Base-by-base conservation (phyloP, 2,797 vertebrate species). In the Acanthurus tractus region DNA sequence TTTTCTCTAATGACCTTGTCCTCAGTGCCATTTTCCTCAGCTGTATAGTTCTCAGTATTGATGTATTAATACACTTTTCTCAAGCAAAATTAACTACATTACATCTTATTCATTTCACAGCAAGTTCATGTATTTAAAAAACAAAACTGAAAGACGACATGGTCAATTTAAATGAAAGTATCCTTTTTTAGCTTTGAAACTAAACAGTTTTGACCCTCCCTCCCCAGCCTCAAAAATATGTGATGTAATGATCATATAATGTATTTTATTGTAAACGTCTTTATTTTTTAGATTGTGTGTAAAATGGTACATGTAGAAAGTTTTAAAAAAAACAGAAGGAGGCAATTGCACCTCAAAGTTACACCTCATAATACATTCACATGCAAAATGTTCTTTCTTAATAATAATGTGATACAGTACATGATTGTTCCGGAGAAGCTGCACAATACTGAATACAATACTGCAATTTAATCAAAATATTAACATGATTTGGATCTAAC, bases 261-360 rank as follows among this genome's bases (percentile, higher is more conserved):
- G 44, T 66, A 8, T 71, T 79, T 62, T 78, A 45, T 58, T 63
- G 40, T 74, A 50, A 55, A 76, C 14, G 2, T 77, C 3, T 49
- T 14, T 72, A 53, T 74, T 78, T 78, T 73, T 54, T 42, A 52
- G 36, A 11, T 56, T 74, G 56, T 63, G 36, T 76, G 63, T 23
- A 17, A 70, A 58, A 58, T 23, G 56, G 46, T 76, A 63, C 17
- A 6, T 62, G 52, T 53, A 18, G 40, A 48, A 49, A 34, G 40
- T 45, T 65, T 46, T 57, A 36, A 76, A 25, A 56, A 66, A 73
- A 65, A 23, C n/a, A 34, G 6, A 34, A 34, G 29, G 29, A 34
- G 29, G 29, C 23, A 59, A 25, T 8, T 42, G 8, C 22, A 48
- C 6, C 22, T 61, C 13, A 44, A 59, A 4, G 25, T 78, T 42